Evolutionary conservation across 2,797 vertebrate species (phyloP).

Genomic region (Sebastes vulpes): DNA sequence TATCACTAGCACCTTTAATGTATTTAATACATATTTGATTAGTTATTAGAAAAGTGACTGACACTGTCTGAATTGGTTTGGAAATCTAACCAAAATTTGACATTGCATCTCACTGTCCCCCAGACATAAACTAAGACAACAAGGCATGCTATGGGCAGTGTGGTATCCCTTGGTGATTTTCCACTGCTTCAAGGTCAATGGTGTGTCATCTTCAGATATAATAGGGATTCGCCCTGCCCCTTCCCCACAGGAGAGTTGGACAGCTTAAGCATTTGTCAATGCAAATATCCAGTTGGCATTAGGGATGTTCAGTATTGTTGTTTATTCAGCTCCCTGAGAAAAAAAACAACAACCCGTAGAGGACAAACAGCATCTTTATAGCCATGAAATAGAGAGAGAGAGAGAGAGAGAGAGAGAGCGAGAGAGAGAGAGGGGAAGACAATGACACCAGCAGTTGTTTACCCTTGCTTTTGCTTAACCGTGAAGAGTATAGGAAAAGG

Average conservation of each 20-base stretch:
- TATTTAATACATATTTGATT: conserved; percentile 5
- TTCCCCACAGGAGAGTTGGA: conserved; percentile 40
- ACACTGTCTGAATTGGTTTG: neutral
- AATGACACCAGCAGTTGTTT: neutral
- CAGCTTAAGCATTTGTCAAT: conserved; percentile 56
- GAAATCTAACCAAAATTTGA: neutral
- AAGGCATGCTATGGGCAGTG: neutral
- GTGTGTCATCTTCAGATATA: conserved; percentile 57
- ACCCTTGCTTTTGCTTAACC: neutral
- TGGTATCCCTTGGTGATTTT: conserved; percentile 48
- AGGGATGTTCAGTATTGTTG: conserved; percentile 8
- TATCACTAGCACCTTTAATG: neutral
- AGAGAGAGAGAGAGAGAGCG: neutral
- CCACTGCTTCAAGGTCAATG: conserved; percentile 67
- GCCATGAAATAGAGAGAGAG: neutral
- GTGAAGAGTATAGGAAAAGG: neutral
- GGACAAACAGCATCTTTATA: conserved; percentile 38
- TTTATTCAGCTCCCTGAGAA: conserved; percentile 33
- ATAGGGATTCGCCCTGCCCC: conserved; percentile 33
- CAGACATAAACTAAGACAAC: conserved; percentile 44
- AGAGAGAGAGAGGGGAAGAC: neutral
- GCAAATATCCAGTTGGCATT: conserved; percentile 51
- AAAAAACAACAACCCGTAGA: conserved; percentile 17
- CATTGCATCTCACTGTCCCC: neutral
- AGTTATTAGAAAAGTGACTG: neutral